These are phyloP conservation scores for Catharus bicknelli DNA, from an alignment of 2,113 vertebrate species.

Conservation along the genomic window DNA sequence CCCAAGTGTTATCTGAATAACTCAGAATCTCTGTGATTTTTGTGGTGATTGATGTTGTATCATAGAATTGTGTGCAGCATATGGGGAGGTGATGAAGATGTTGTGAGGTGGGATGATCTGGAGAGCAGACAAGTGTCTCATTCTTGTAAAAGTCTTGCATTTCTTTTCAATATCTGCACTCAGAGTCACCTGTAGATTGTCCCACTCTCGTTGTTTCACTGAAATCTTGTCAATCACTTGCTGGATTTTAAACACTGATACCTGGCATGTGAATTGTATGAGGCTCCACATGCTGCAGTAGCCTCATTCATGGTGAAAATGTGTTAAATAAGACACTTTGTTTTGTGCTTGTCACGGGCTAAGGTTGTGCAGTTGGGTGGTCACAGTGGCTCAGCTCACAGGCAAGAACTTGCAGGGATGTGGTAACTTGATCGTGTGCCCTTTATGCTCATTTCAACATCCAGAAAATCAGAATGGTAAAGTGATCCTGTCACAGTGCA, in stretches of 20 bases:
- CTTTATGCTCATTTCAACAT: conserved; percentile 1
- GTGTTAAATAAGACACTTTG: background rate
- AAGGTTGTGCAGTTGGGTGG: background rate
- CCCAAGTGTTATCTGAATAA: background rate
- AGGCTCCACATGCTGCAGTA: background rate
- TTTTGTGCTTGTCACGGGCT: background rate
- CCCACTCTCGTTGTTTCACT: background rate
- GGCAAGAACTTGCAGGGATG: background rate
- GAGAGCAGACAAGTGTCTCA: background rate
- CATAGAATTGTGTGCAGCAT: background rate
- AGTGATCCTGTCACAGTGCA: background rate
- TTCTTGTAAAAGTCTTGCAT: background rate
- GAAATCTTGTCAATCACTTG: background rate
- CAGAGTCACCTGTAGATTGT: background rate
- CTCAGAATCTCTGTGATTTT: background rate
- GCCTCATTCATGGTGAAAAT: background rate
- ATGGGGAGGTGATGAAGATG: background rate
- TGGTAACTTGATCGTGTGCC: background rate
- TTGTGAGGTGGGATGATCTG: background rate
- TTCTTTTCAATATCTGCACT: background rate
- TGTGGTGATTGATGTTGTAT: background rate
- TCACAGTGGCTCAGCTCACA: background rate
- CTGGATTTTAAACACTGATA: background rate
- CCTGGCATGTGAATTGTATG: background rate
- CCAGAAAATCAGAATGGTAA: background rate